Base-by-base conservation (phyloP, 1,140 invertebrate species). In the Neodiprion virginianus region DNA sequence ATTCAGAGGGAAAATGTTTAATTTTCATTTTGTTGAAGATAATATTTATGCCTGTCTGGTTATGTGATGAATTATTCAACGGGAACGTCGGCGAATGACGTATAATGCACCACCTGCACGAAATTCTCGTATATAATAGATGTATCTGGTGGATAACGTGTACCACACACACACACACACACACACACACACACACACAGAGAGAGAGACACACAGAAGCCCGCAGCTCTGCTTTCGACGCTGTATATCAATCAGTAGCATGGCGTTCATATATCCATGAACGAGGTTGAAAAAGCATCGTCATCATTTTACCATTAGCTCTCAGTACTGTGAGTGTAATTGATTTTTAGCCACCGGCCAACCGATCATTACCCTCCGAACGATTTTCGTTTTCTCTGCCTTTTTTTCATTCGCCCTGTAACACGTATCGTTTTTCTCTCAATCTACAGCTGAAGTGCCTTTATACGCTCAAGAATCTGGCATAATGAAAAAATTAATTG, bases 291-390 rank as follows among this genome's bases (percentile, higher is more conserved):
- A 61, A 61, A 61, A 61, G 53, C 53, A 61, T 12, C 53, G 53
- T 61, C 53, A 61, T 61, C 53, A 61, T 61, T 61, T 61, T 61
- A 61, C 53, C 53, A 61, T 61, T 61, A 61, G 53, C 53, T 17
- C 28, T 17, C 28, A 5, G n/a, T 61, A 61, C 53, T 14, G 28
- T 40, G 11, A 17, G n/a, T 61, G 53, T 61, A 61, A 61, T 61
- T 61, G 53, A 61, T 61, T 61, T 61, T 11, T 61, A 12, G 53
- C n/a, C 53, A 17, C 53, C 11, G 53, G 11, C 53, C 53, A 17
- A 61, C n/a, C 53, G 53, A 61, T 17, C 53, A 61, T 61, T 61
- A 61, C 53, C 53, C 11, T 61, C 8, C n/a, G 11, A 61, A 61
- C 53, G n/a, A 61, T 17, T 17, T 61, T 61, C 8, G 11, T 61